phyloP scores from a whole-genome alignment of 2,113 vertebrate genomes.

The Microtus montanus region DNA sequence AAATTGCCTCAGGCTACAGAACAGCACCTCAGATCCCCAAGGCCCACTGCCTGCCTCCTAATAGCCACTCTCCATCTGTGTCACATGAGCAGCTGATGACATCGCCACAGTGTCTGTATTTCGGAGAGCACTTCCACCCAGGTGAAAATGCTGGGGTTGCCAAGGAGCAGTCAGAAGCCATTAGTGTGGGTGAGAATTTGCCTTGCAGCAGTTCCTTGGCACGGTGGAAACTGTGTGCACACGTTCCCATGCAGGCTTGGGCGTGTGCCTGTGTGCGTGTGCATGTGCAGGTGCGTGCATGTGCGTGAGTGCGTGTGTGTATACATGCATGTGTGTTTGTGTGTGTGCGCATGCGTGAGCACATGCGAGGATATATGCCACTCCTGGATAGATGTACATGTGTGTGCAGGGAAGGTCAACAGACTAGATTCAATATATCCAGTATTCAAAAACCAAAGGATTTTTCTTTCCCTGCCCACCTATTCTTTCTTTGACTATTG shows the following conservation, averaged over 20 bases:
- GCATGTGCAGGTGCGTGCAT: neutral
- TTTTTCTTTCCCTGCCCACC: constrained; percentile 62
- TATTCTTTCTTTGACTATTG: constrained; percentile 82
- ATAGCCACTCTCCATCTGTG: constrained; percentile 97
- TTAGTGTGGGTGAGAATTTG: constrained; percentile 99
- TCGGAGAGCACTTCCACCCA: constrained; percentile 96
- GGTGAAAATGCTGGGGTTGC: constrained; percentile 99
- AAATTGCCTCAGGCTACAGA: constrained; percentile 97
- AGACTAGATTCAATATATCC: neutral
- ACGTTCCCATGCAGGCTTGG: neutral
- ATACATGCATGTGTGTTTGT: neutral
- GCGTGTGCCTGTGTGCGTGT: neutral
- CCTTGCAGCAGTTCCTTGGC: constrained; percentile 98
- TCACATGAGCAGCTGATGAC: constrained; percentile 94
- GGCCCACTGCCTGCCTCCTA: constrained; percentile 97
- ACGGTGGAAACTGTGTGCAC: constrained; percentile 90
- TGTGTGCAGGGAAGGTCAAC: constrained; percentile 73
- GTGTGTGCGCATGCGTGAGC: constrained; percentile 49
- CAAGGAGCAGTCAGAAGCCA: constrained; percentile 99
- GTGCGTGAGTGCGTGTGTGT: neutral
- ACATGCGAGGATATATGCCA: neutral
- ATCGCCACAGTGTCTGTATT: constrained; percentile 93
- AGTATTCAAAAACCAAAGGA: constrained; percentile 37
- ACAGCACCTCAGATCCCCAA: constrained; percentile 98
- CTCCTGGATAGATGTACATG: neutral